These are phyloP conservation scores for Gambusia yucatana DNA, from an alignment of 2,797 vertebrate genomes.

Conservation along the genomic window DNA sequence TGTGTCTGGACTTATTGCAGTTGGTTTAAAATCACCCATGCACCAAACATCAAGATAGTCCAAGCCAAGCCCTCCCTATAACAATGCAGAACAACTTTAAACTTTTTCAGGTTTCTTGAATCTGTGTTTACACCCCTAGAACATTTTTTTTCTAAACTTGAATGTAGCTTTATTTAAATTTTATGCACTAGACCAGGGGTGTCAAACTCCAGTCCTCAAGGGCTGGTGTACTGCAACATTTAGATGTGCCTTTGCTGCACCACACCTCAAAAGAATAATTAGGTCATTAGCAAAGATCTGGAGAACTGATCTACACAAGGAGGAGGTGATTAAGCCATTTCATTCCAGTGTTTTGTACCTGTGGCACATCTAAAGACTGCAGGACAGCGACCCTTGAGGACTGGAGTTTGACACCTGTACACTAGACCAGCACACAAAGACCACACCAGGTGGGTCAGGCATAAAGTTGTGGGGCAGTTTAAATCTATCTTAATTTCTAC, in stretches of 20 bases:
- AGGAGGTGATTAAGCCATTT: too few species aligned
- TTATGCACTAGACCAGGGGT: background rate
- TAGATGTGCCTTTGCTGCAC: too few species aligned
- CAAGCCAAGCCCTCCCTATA: background rate
- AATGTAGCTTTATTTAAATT: background rate
- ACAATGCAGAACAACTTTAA: background rate
- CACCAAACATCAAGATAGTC: background rate
- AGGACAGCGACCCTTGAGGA: too few species aligned
- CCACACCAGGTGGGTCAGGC: background rate
- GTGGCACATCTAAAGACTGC: too few species aligned
- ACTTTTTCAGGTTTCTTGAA: background rate
- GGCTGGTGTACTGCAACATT: too few species aligned
- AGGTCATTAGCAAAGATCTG: too few species aligned
- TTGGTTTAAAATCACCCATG: background rate
- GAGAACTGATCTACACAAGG: too few species aligned
- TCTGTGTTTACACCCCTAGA: background rate
- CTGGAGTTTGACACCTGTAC: too few species aligned
- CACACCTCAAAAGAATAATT: too few species aligned
- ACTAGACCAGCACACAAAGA: background rate
- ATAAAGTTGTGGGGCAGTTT: background rate
- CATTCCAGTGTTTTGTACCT: too few species aligned
- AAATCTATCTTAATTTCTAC: background rate
- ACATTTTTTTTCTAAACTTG: background rate
- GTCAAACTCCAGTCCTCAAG: too few species aligned
- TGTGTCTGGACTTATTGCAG: background rate